Conservation (phyloP, 2,113 vertebrate species). For the Oreocharis arfaki region DNA sequence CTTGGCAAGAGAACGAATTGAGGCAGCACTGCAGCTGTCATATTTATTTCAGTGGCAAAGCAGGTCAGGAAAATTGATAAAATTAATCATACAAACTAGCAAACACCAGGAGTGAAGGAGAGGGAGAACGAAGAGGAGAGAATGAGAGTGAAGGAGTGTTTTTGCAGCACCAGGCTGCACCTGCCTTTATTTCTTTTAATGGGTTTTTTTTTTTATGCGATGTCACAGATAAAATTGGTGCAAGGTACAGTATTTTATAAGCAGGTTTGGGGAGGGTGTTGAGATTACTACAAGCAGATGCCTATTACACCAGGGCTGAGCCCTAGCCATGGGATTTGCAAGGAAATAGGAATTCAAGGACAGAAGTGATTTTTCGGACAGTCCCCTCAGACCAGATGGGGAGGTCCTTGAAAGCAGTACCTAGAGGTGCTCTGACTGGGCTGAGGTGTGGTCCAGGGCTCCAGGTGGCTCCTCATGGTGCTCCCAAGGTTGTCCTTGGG, state of each 20-base stretch:
- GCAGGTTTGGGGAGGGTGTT: conserved; percentile 30
- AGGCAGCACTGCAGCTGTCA: conserved; percentile 74
- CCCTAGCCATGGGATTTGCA: neutral
- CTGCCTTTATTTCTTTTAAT: conserved; percentile 74
- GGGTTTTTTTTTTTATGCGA: conserved; percentile 57
- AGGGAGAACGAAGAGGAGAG: conserved; percentile 49
- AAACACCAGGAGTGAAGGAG: conserved; percentile 72
- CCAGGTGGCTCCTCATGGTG: neutral
- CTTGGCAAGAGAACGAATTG: conserved; percentile 75
- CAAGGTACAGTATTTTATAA: conserved; percentile 50
- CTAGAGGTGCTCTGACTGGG: neutral
- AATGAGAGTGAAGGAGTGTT: conserved; percentile 67
- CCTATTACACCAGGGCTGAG: conserved; percentile 12
- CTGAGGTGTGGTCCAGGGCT: neutral
- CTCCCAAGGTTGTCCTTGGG: neutral
- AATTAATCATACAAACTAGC: conserved; percentile 81
- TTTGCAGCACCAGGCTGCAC: conserved; percentile 64
- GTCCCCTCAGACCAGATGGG: neutral
- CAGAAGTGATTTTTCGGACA: conserved; percentile 38
- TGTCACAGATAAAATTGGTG: conserved; percentile 60
- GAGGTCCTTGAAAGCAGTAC: neutral
- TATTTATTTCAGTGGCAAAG: conserved; percentile 78
- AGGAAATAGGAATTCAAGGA: conserved; percentile 42
- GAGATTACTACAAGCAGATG: neutral
- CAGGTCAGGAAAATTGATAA: conserved; percentile 81